These are phyloP conservation scores for Diabrotica balteata DNA, from an alignment of 2,888 invertebrate species.

Conservation along the genomic window DNA sequence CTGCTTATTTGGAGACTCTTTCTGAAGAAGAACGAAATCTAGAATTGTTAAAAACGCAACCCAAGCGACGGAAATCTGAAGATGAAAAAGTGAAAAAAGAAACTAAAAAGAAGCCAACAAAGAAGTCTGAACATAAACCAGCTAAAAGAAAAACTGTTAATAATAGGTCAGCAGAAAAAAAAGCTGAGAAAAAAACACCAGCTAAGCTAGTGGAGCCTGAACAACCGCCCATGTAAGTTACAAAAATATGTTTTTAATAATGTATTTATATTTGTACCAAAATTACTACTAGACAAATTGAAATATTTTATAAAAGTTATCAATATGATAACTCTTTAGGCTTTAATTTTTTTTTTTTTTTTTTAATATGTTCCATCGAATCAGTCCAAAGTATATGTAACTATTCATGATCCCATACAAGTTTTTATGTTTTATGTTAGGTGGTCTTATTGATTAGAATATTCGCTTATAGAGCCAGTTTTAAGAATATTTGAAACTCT, in stretches of 20 bases:
- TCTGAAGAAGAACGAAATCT: slow-evolving; percentile 61
- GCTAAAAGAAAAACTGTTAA: slow-evolving; percentile 18
- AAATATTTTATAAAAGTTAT: too few relatives aligned
- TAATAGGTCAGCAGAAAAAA: slow-evolving; percentile 23
- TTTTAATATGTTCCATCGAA: too few relatives aligned
- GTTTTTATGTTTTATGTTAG: too few relatives aligned
- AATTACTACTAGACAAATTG: too few relatives aligned
- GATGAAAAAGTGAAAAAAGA: slow-evolving; percentile 28
- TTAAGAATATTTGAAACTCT: too few relatives aligned
- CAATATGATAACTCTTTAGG: too few relatives aligned
- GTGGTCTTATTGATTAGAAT: too few relatives aligned
- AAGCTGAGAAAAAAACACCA: slow-evolving; percentile 22
- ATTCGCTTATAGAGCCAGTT: too few relatives aligned
- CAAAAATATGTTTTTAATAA: background rate
- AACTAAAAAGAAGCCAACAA: slow-evolving; percentile 12
- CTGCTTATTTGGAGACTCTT: slow-evolving; percentile 60
- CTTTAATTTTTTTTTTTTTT: too few relatives aligned
- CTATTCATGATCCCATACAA: too few relatives aligned
- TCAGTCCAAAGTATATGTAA: too few relatives aligned
- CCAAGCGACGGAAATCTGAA: slow-evolving; percentile 46
- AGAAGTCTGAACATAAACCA: slow-evolving; percentile 22
- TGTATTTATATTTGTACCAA: too few relatives aligned
- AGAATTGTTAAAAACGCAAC: slow-evolving; percentile 54
- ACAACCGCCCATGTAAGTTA: slow-evolving; percentile 60
- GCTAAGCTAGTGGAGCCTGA: slow-evolving; percentile 56